phyloP scores from a whole-genome alignment of 2,797 vertebrate species.

The Periophthalmus magnuspinnatus region DNA sequence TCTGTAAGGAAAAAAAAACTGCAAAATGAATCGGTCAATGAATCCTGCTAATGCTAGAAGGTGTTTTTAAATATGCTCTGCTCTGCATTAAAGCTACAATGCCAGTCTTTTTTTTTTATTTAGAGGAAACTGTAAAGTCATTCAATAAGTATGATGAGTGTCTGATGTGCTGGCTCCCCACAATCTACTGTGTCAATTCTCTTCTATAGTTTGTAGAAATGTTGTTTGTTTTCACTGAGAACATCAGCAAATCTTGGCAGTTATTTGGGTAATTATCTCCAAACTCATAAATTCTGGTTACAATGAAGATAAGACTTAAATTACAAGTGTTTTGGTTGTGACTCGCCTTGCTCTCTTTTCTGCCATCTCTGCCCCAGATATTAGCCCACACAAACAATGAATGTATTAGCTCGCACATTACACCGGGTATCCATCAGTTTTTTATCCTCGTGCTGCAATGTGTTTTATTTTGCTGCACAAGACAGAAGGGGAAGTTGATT shows the following conservation, averaged over 20 bases:
- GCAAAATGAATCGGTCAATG: background rate
- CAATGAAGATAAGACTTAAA: constrained; percentile 9
- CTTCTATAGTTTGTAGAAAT: constrained; percentile 4
- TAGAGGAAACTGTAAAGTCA: background rate
- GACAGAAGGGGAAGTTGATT: constrained; percentile 62
- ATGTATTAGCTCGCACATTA: constrained; percentile 21
- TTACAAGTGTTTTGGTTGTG: constrained; percentile 12
- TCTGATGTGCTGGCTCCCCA: constrained; percentile 3
- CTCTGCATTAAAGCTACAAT: background rate
- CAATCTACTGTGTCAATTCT: constrained; percentile 10
- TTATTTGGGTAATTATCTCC: constrained; percentile 8
- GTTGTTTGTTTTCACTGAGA: constrained; percentile 2
- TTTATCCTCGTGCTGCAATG: constrained; percentile 26
- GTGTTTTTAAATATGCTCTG: background rate
- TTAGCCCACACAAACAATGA: constrained; percentile 37
- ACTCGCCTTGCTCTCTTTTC: constrained; percentile 14
- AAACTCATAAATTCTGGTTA: constrained; percentile 5
- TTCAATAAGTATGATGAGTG: background rate
- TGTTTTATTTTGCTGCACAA: constrained; percentile 51
- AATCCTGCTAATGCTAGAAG: too few relatives aligned
- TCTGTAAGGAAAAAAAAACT: background rate
- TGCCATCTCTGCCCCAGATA: constrained; percentile 25
- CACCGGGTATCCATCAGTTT: constrained; percentile 45
- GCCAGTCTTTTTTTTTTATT: too few relatives aligned
- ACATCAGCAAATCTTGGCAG: constrained; percentile 4